Evolutionary conservation across 1,140 invertebrate species (phyloP).

Genomic region (Drosophila nasuta): DNA sequence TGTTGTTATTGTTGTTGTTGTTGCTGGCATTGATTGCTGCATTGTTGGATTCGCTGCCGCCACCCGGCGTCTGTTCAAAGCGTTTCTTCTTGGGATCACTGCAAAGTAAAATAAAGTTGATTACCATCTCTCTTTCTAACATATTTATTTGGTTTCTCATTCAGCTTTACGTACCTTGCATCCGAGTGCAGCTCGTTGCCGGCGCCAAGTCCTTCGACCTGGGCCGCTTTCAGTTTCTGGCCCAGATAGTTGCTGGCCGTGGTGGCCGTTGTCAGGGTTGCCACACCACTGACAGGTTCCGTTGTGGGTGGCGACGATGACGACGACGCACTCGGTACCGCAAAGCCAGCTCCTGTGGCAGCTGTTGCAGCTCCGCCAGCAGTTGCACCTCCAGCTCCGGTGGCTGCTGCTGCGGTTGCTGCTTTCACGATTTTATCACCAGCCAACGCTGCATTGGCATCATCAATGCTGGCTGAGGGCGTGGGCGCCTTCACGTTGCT

Average conservation of each 20-base stretch:
- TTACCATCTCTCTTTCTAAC: background rate
- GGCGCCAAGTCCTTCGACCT: constrained; percentile 76
- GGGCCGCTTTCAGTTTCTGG: constrained; percentile 80
- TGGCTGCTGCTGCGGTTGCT: constrained; percentile 27
- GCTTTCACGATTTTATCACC: constrained; percentile 60
- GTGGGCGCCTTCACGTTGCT: constrained; percentile 56
- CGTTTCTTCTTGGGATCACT: constrained; percentile 84
- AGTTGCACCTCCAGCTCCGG: constrained; percentile 10
- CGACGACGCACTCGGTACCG: constrained; percentile 15
- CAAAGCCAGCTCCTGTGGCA: constrained; percentile 15
- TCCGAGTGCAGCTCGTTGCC: constrained; percentile 77
- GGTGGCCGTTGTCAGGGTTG: constrained; percentile 70
- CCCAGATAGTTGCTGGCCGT: constrained; percentile 77
- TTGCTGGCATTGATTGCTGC: constrained; percentile 40
- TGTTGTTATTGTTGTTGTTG: constrained; percentile 54
- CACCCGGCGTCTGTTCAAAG: constrained; percentile 57
- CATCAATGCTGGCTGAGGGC: constrained; percentile 13
- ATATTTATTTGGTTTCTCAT: background rate
- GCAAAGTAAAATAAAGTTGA: constrained; percentile 11
- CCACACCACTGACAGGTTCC: constrained; percentile 31
- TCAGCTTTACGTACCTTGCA: constrained; percentile 68
- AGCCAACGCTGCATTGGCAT: constrained; percentile 14
- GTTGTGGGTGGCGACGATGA: background rate
- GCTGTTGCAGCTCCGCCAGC: constrained; percentile 16
- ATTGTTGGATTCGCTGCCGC: constrained; percentile 34